Evolutionary conservation across 2,113 vertebrate genomes (phyloP), one percentile per base, ranked within the genome.

Genomic region (Neodon shergylaensis): DNA sequence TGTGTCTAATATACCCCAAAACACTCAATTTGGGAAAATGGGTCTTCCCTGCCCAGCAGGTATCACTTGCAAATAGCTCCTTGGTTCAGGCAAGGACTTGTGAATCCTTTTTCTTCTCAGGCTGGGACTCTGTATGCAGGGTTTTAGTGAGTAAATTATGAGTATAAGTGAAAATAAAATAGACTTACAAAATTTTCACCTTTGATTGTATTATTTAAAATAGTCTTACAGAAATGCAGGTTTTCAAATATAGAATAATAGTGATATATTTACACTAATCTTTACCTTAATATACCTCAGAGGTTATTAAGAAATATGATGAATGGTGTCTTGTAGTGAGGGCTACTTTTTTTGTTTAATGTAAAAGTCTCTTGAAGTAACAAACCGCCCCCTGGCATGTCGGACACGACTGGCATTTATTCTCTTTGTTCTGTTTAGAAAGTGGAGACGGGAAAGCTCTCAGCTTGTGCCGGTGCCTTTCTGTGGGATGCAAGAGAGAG

Each of bases 161-260:
- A 24, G 28, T 88, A 33, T 84, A 96, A 76, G 39, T 79, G n/a
- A 39, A 79, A 96, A 10, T 66, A 76, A 70, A 70, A 31, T 61
- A 4, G 26, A 77, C 39, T 93, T 6, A 17, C 31, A 28, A 66
- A 39, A 16, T 44, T 93, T 94, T 79, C 24, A 73, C 33, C 78
- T 94, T 94, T 96, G n/a, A 87, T 76, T 86, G 65, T 70, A 89
- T 95, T 86, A 91, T 63, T 92, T 74, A 42, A 65, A 83, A 83
- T 13, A 65, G 54, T 94, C 89, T 47, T 28, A 49, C 3, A 73
- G 22, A 61, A 4, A 84, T 90, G 33, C 0, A 90, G 79, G 52
- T 74, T 63, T 90, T 82, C 83, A 94, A 87, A 79, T 86, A 83
- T 8, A 77, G 12, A 13, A 7, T 88, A 94, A 87, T 94, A 58